Conservation (phyloP, 2,888 invertebrate genomes). For the Agrochola lota region DNA sequence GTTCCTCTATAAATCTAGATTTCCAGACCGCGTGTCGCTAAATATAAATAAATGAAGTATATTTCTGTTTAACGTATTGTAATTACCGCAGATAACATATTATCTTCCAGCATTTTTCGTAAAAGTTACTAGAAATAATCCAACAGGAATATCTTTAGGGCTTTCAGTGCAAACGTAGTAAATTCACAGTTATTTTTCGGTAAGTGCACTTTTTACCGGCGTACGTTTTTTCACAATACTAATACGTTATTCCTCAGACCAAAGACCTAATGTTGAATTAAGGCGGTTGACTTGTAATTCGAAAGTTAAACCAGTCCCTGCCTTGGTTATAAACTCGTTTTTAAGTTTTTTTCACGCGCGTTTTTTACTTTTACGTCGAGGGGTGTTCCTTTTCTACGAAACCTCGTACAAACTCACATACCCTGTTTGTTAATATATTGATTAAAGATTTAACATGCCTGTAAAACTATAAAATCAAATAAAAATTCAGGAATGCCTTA, state of each 20-base stretch:
- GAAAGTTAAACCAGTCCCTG: not conserved
- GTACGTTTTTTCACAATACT: not conserved
- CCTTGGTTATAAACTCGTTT: not conserved
- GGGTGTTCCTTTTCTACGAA: not conserved
- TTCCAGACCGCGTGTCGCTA: conserved; percentile 36
- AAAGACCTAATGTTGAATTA: not conserved
- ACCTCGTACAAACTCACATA: not conserved
- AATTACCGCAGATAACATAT: not conserved
- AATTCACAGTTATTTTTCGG: not conserved
- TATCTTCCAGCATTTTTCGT: not conserved
- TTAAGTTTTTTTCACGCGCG: not conserved
- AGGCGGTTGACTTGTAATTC: not conserved
- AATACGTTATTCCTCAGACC: not conserved
- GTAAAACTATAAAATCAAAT: too few relatives aligned
- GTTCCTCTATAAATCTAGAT: not conserved
- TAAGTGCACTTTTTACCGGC: conserved; percentile 10
- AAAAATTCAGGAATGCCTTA: too few relatives aligned
- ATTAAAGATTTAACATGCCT: not conserved
- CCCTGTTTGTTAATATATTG: not conserved
- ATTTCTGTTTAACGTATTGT: not conserved
- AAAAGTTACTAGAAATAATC: not conserved
- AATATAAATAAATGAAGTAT: not conserved
- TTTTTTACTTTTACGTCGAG: not conserved
- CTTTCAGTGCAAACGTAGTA: not conserved
- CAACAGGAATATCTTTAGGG: not conserved